Evolutionary conservation across 2,113 vertebrate genomes (phyloP), one percentile per base, ranked within the genome.

Genomic region (Otocyon megalotis): DNA sequence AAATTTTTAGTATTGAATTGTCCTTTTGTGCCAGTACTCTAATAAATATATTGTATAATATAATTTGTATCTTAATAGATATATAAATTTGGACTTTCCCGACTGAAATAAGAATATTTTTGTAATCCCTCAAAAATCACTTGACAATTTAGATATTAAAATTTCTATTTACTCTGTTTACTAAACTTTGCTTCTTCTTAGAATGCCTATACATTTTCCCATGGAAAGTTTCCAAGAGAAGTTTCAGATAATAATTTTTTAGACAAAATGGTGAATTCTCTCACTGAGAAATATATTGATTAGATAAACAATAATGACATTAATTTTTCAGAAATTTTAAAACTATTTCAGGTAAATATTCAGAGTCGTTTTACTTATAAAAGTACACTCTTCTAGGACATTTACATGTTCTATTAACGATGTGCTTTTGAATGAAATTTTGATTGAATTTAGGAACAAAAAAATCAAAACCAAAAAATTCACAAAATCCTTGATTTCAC

Each of bases 341-440:
- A 92, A 82, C 19, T 63, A 77, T n/a, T 94, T 74, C n/a, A 95
- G 28, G 30, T 87, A 50, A 71, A 82, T 90, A 88, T 63, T 94
- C 30, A 88, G 35, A 92, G 94, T 88, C 62, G 88, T 60, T 84
- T 93, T 93, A 88, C 54, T 72, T 53, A 60, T 60, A 88, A 43
- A 37, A 37, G 19, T 67, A 8, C 1, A 81, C 12, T 94, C 1
- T 93, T 79, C 50, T 62, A 76, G 63, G 12, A 1, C 30, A 80
- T 35, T 88, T 80, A n/a, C 2, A 28, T 69, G 48, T 88, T 84
- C 19, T 81, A 19, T 74, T 2, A 30, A 48, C 10, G 69, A 32
- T 32, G 9, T 58, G n/a, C 9, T 92, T 97, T 62, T 92, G 32
- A 96, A 58, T 8, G 5, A 93, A 90, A 94, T 37, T 94, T 94